Evolutionary conservation across 2,113 vertebrate species (phyloP).

Genomic region (Blennius ocellaris): DNA sequence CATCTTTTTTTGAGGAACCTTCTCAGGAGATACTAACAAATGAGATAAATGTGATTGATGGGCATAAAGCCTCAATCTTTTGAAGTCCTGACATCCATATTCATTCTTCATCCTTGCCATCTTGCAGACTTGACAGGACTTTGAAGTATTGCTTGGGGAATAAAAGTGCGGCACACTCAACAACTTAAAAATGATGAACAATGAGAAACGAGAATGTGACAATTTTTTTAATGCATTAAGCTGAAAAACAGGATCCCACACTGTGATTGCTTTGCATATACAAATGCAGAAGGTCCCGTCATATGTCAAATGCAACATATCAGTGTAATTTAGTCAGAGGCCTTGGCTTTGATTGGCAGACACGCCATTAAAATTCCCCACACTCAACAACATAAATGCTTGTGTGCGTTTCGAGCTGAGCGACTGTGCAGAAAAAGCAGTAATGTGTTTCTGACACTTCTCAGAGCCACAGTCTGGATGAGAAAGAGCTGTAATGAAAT

Average conservation of each 20-base stretch:
- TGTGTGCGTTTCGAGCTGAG: conserved; percentile 42
- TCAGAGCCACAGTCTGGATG: conserved; percentile 33
- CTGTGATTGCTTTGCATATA: conserved; percentile 30
- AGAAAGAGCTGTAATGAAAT: conserved; percentile 59
- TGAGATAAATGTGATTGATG: conserved; percentile 6
- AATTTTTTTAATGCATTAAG: conserved; percentile 12
- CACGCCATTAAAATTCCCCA: conserved; percentile 51
- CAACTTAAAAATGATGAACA: conserved; percentile 20
- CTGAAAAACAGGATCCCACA: conserved; percentile 5
- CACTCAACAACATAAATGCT: conserved; percentile 27
- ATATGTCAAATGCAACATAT: conserved; percentile 11
- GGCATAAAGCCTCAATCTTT: conserved; percentile 12
- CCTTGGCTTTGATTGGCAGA: conserved; percentile 54
- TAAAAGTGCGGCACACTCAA: not conserved
- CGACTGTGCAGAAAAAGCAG: conserved; percentile 43
- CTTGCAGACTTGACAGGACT: conserved; percentile 29
- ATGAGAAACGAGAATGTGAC: not conserved
- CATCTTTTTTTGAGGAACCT: not conserved
- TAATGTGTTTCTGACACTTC: conserved; percentile 49
- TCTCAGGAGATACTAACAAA: conserved; percentile 12
- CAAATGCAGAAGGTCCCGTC: conserved; percentile 18
- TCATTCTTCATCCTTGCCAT: conserved; percentile 4
- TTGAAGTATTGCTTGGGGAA: conserved; percentile 5
- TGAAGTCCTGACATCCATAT: conserved; percentile 30
- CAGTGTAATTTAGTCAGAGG: conserved; percentile 23